Base-by-base conservation (phyloP, 2,888 invertebrate genomes). In the Hartigia nigra region DNA sequence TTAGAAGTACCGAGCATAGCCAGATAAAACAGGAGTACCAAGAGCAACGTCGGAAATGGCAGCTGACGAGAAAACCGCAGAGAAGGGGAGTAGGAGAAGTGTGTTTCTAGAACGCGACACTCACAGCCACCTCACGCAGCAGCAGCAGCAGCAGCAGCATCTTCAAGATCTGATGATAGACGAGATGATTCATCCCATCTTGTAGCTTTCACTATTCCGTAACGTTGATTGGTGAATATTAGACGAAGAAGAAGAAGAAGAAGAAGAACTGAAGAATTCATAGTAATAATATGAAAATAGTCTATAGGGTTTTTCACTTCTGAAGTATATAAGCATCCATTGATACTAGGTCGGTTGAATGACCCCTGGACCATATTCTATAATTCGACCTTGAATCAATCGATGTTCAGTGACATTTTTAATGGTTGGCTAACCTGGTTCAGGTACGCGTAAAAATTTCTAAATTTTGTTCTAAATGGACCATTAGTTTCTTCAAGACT, bases 41-140 rank as follows among this genome's bases (percentile, higher is more conserved):
- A 55, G 0, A 55, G 55, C 23, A 55, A 55, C 23, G 39, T 76
- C 39, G 76, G 76, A 32, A 32, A 76, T 14, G 74, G 5, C 35
- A 34, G 55, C 31, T 32, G 36, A 69, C n/a, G 12, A 75, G 36
- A 31, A 12, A 31, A 75, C 39, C 37, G 70, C 69, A 69, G 69
- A 74, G 74, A 81, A 76, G 79, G 76, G 79, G 76, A 80, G 78
- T 82, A 76, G 70, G 79, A 76, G 76, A 84, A 83, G 84, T 85
- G 82, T 83, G 85, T 84, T 84, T 84, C 80, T 84, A 78, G 85
- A 83, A 82, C 82, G 81, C 75, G 55, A 55, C 55, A 55, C 23
- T 55, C 23, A 2, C 23, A 55, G 55, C 55, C 23, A 23, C 1
- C 23, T 55, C 55, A 55, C 23, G 23, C 55, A 55, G 23, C 55